Evolutionary conservation across 2,797 vertebrate genomes (phyloP).

Genomic region (Hippocampus kuda): DNA sequence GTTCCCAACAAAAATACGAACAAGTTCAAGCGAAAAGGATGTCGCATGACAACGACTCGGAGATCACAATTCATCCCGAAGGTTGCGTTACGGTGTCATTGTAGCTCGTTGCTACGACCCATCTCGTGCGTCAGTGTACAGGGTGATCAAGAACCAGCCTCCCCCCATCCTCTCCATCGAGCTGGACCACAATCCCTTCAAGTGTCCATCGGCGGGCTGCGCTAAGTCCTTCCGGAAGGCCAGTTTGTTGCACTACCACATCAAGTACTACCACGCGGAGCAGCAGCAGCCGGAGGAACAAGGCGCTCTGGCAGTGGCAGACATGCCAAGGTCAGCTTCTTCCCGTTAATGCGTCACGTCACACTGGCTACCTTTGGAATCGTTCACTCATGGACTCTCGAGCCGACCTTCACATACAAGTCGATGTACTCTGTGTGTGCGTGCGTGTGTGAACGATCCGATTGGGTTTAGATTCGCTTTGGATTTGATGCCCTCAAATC

Average conservation of each 20-base stretch:
- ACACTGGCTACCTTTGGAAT: too few relatives aligned
- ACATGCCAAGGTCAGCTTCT: constrained; percentile 19
- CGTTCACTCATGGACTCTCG: neutral
- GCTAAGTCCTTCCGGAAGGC: constrained; percentile 93
- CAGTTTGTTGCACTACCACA: constrained; percentile 90
- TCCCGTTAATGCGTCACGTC: neutral
- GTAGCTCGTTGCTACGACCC: neutral
- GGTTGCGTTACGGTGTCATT: neutral
- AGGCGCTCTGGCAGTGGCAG: neutral
- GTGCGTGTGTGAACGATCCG: too few relatives aligned
- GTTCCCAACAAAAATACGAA: neutral
- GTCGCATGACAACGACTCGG: neutral
- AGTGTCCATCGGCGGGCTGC: constrained; percentile 84
- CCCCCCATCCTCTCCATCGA: constrained; percentile 80
- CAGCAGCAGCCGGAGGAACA: constrained; percentile 58
- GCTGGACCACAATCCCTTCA: constrained; percentile 88
- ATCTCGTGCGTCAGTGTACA: constrained; percentile 55
- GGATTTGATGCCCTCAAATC: too few relatives aligned
- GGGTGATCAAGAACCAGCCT: constrained; percentile 82
- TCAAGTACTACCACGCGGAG: constrained; percentile 95
- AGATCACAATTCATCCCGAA: neutral
- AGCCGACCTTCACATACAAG: too few relatives aligned
- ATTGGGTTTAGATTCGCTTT: too few relatives aligned
- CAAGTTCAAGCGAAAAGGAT: neutral
- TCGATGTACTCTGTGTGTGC: too few relatives aligned